Percentiles rank a stretch among this genome's conserved stretches.
These are phyloP conservation scores for Halichondria panicea DNA, from an alignment of 37 sponge, comb jelly and placozoan genomes.

Conservation along the genomic window DNA sequence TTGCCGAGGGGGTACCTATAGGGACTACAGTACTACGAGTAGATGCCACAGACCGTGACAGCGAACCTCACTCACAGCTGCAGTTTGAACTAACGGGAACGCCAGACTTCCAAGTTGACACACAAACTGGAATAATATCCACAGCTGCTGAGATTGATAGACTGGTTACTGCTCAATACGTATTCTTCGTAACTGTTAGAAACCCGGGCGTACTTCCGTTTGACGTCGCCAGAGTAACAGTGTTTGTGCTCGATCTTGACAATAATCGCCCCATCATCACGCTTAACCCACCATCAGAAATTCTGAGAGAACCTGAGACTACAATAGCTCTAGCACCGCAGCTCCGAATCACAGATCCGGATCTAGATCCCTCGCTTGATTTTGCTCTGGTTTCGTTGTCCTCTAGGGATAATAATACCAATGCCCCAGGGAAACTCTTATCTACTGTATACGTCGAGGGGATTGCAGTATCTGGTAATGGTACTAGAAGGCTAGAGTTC, in stretches of 20 bases:
- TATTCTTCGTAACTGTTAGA: constrained; percentile 41
- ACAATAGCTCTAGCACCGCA: constrained; percentile 5
- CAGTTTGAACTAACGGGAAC: constrained; percentile 6
- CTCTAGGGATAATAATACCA: background rate
- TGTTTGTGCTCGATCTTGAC: constrained; percentile 58
- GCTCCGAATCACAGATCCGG: constrained; percentile 46
- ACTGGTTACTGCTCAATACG: constrained; percentile 25
- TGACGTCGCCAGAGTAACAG: constrained; percentile 17
- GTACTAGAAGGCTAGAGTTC: constrained; percentile 13
- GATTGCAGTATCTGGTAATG: constrained; percentile 48
- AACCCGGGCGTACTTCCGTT: constrained; percentile 32
- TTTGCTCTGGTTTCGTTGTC: constrained; percentile 23
- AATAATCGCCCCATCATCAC: constrained; percentile 56
- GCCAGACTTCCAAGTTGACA: constrained; percentile 28
- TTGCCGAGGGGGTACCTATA: constrained; percentile 44
- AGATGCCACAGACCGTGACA: constrained; percentile 42
- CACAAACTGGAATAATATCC: constrained; percentile 9
- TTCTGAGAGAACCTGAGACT: constrained; percentile 36
- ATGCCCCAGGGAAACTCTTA: constrained; percentile 11
- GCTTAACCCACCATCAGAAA: background rate
- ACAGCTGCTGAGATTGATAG: constrained; percentile 25
- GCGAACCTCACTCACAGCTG: constrained; percentile 11
- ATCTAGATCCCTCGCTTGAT: constrained; percentile 42
- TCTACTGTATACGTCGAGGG: background rate
- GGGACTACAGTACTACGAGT: constrained; percentile 46